Evolutionary conservation across 1,140 invertebrate genomes (phyloP).

Genomic region (Neodiprion lecontei): DNA sequence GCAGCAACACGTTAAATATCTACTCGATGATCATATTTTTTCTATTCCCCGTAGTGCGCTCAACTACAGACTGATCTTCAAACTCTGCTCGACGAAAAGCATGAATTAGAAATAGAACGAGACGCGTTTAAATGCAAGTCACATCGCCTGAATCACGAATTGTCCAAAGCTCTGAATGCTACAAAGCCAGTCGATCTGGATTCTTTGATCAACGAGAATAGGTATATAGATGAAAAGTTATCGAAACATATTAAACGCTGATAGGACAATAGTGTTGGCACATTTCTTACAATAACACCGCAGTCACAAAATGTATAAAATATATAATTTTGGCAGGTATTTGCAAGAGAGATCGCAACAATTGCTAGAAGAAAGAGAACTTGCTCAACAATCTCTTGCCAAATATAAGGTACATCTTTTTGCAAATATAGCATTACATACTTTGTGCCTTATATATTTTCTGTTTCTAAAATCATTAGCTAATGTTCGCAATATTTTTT

Average conservation of each 20-base stretch:
- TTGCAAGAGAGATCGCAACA: slow-evolving; percentile 83
- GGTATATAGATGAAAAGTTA: slow-evolving; percentile 41
- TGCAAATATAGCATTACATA: slow-evolving; percentile 16
- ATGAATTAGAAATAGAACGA: slow-evolving; percentile 80
- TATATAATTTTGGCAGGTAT: slow-evolving; percentile 61
- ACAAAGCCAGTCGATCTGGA: slow-evolving; percentile 78
- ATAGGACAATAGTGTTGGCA: too few relatives aligned
- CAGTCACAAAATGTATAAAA: too few relatives aligned
- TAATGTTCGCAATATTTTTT: background rate
- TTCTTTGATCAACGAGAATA: slow-evolving; percentile 82
- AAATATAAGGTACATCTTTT: slow-evolving; percentile 72
- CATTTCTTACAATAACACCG: too few relatives aligned
- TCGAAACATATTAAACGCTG: too few relatives aligned
- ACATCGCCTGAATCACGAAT: slow-evolving; percentile 81
- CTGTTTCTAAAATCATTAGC: background rate
- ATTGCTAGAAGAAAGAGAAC: slow-evolving; percentile 79
- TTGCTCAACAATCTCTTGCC: slow-evolving; percentile 72
- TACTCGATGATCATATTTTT: slow-evolving; percentile 20
- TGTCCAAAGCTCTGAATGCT: slow-evolving; percentile 75
- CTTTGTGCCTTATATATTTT: slow-evolving; percentile 21
- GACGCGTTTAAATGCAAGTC: slow-evolving; percentile 88
- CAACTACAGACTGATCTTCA: slow-evolving; percentile 79
- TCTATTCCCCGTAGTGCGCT: slow-evolving; percentile 59
- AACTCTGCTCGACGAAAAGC: slow-evolving; percentile 83
- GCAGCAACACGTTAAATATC: slow-evolving; percentile 2